These are phyloP conservation scores for Gastracanthus pulcherrimus DNA, from an alignment of 2,888 invertebrate genomes.

Conservation along the genomic window DNA sequence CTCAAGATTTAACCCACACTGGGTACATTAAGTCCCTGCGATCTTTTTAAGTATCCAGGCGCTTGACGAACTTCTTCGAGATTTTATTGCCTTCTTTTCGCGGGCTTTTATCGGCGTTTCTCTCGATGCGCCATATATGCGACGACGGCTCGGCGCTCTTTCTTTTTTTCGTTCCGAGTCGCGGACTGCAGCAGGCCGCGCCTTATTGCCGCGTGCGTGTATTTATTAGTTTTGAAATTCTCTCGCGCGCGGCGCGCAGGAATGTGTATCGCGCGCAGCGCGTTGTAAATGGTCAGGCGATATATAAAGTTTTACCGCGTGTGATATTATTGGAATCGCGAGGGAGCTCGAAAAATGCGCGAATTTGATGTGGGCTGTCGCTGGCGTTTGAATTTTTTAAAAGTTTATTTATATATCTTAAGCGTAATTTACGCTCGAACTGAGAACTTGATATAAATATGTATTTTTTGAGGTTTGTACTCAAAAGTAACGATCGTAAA, in stretches of 20 bases:
- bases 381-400: background rate
- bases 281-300: background rate
- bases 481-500: too few species aligned
- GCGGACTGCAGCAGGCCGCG: background rate
- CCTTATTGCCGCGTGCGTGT: background rate
- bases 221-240: slow-evolving; percentile 44
- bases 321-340: background rate
- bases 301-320: background rate
- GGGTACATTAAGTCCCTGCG: too few species aligned
- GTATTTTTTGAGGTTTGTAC: too few species aligned
- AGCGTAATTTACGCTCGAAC: background rate
- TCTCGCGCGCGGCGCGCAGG: background rate
- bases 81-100: too few species aligned
- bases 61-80: too few species aligned
- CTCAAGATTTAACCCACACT: too few species aligned
- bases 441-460: too few species aligned
- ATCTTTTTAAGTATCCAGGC: too few species aligned
- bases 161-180: background rate
- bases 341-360: background rate
- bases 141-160: background rate
- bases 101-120: too few species aligned
- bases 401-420: background rate
- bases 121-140: background rate
- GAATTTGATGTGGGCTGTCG: slow-evolving; percentile 1
- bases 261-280: too few species aligned